Percentiles rank a stretch among this genome's conserved stretches.
Conservation (phyloP, 2,888 invertebrate genomes). For the Bhutanitis thaidina region DNA sequence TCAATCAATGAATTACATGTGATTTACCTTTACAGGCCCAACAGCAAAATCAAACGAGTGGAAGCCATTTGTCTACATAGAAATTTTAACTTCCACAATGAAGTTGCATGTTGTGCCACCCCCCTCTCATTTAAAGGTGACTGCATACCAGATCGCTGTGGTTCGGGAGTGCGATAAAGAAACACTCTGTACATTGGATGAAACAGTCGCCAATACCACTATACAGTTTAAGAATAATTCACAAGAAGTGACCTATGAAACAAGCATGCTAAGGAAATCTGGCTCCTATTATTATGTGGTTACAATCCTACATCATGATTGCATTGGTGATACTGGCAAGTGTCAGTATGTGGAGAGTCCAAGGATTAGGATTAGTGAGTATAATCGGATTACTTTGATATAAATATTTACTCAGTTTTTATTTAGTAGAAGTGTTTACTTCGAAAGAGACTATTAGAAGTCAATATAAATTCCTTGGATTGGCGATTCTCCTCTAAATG, state of each 20-base stretch:
- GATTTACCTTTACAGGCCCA: constrained; percentile 48
- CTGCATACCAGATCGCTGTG: constrained; percentile 48
- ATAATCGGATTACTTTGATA: not conserved
- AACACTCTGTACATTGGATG: constrained; percentile 29
- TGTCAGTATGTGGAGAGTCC: constrained; percentile 60
- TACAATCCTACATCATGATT: constrained; percentile 49
- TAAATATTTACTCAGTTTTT: too few relatives aligned
- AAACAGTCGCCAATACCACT: constrained; percentile 32
- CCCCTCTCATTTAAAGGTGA: constrained; percentile 47
- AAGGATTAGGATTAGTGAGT: constrained; percentile 62
- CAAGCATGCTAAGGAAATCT: constrained; percentile 46
- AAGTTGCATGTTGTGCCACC: constrained; percentile 62
- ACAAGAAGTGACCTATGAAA: constrained; percentile 55
- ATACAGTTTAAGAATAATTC: constrained; percentile 39
- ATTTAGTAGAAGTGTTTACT: too few relatives aligned
- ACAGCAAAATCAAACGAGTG: constrained; percentile 52
- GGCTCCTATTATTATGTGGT: constrained; percentile 61
- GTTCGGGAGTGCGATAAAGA: constrained; percentile 43
- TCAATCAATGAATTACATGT: too few relatives aligned
- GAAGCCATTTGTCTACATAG: constrained; percentile 69
- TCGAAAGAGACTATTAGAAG: too few relatives aligned
- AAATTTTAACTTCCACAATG: constrained; percentile 52
- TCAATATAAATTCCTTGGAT: too few relatives aligned
- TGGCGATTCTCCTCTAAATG: too few relatives aligned
- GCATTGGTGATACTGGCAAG: constrained; percentile 28